Conservation (phyloP, 2,113 vertebrate genomes). For the pig (Sus scrofa) region DNA sequence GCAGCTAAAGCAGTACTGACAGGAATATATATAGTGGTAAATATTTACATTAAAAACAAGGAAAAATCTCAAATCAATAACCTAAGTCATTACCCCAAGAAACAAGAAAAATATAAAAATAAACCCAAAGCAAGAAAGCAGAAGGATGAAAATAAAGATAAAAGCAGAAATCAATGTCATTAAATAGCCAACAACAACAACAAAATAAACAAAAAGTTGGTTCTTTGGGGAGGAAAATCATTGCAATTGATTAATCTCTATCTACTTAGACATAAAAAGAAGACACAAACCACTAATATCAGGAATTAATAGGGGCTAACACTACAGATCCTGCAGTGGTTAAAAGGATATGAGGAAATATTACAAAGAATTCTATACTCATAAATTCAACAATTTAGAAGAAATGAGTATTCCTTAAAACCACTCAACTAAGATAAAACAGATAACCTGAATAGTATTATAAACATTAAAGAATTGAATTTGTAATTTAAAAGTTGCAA, state of each 20-base stretch:
- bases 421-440: not conserved
- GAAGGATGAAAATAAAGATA: conserved; percentile 36
- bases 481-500: not conserved
- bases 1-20: not conserved
- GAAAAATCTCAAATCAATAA: not conserved
- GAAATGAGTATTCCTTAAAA: conserved; percentile 14
- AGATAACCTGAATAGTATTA: conserved; percentile 1
- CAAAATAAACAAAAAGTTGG: not conserved
- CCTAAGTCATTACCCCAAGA: not conserved
- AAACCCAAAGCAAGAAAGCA: not conserved
- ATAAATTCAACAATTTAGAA: not conserved
- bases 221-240: not conserved
- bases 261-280: conserved; percentile 22
- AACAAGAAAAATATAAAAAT: not conserved
- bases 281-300: not conserved
- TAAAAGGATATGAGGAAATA: not conserved
- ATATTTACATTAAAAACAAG: not conserved
- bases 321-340: not conserved
- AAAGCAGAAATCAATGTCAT: not conserved
- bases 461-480: conserved; percentile 4
- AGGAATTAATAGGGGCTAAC: not conserved
- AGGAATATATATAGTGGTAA: not conserved
- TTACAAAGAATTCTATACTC: not conserved
- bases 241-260: not conserved
- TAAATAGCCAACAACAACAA: not conserved